Evolutionary conservation across 2,113 vertebrate genomes (phyloP).

Genomic region (Pao palembangensis): DNA sequence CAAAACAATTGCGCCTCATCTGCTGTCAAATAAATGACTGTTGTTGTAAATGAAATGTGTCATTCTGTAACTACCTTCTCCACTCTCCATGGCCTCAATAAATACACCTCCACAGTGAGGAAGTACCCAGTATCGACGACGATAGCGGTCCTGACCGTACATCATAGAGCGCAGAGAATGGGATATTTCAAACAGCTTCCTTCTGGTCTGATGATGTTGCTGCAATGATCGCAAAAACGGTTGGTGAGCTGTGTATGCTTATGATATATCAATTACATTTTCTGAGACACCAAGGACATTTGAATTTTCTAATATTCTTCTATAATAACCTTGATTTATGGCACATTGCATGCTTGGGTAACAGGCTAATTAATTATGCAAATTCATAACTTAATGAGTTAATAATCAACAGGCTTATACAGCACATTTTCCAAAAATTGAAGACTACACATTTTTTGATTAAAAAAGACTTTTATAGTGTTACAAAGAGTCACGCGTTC

Average conservation of each 20-base stretch:
- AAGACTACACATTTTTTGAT: conserved; percentile 4
- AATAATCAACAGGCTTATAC: conserved; percentile 6
- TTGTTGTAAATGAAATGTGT: background rate
- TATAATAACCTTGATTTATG: conserved; percentile 26
- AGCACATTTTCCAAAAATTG: conserved; percentile 5
- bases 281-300: conserved; percentile 15
- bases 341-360: conserved; percentile 25
- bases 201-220: conserved; percentile 97
- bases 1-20: background rate
- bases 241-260: conserved; percentile 1
- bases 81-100: conserved; percentile 96
- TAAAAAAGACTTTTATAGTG: no score
- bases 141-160: conserved; percentile 95
- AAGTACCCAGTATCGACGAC: conserved; percentile 95
- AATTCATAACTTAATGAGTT: conserved; percentile 38
- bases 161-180: conserved; percentile 94
- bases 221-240: conserved; percentile 57
- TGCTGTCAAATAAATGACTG: background rate
- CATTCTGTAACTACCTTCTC: conserved; percentile 81
- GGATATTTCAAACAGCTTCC: conserved; percentile 93
- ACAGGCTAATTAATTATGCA: conserved; percentile 38
- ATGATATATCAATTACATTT: conserved; percentile 8
- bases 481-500: no score
- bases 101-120: conserved; percentile 96
- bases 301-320: conserved; percentile 5